Evolutionary conservation across 1,140 invertebrate genomes (phyloP).

Genomic region (Polypedilum pembai): DNA sequence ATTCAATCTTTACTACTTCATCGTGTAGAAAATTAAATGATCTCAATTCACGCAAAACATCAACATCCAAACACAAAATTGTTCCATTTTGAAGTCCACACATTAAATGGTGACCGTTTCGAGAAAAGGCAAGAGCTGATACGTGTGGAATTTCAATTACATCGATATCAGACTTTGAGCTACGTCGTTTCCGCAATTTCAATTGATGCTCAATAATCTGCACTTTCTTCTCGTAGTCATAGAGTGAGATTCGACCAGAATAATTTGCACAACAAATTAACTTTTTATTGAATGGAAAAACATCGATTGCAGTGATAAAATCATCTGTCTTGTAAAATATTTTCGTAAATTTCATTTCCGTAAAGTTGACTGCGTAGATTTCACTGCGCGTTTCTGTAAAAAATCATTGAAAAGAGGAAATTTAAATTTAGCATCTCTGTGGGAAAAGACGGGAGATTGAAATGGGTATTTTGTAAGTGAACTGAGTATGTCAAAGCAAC

Average conservation of each 20-base stretch:
- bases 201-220: neutral
- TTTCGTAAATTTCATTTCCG: neutral
- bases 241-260: neutral
- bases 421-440: neutral
- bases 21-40: neutral
- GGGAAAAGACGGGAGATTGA: neutral
- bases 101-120: neutral
- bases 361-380: neutral
- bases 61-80: neutral
- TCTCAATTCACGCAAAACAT: neutral
- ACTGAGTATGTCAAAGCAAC: too few species aligned
- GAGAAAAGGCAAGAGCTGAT: neutral
- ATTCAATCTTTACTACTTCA: neutral
- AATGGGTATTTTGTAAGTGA: too few species aligned
- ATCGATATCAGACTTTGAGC: neutral
- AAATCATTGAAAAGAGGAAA: neutral
- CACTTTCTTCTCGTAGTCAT: neutral
- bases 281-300: neutral
- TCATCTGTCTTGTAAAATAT: neutral
- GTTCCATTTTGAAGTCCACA: conserved; percentile 1
- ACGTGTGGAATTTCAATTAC: conserved; percentile 1
- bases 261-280: conserved; percentile 24
- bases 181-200: neutral
- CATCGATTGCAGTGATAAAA: neutral
- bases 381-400: neutral